These are phyloP conservation scores for Alligator sinensis DNA, from an alignment of 2,113 vertebrate species.

Conservation along the genomic window DNA sequence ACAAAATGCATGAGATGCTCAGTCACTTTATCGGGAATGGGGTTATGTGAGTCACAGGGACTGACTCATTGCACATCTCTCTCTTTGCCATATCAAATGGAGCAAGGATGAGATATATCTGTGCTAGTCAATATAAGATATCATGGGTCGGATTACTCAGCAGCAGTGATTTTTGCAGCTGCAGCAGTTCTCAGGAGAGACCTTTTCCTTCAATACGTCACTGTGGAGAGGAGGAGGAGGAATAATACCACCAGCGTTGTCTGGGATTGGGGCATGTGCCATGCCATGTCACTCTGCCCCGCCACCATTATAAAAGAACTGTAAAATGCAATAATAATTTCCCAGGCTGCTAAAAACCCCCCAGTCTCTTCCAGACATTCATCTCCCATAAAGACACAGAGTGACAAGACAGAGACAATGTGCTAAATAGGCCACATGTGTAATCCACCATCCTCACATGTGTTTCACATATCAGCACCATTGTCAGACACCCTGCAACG, in stretches of 20 bases:
- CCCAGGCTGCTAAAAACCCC: conserved; percentile 9
- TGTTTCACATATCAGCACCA: conserved; percentile 30
- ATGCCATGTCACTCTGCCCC: not conserved
- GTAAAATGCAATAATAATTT: conserved; percentile 8
- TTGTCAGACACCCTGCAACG: not conserved
- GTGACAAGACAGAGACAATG: not conserved
- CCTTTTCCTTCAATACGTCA: conserved; percentile 65
- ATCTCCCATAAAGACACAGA: conserved; percentile 32
- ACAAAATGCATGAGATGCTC: conserved; percentile 46
- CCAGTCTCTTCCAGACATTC: conserved; percentile 21
- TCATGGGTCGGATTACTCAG: conserved; percentile 78
- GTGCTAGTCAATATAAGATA: conserved; percentile 72
- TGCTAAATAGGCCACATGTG: conserved; percentile 22
- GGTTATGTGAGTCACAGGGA: conserved; percentile 76
- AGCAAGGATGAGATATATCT: conserved; percentile 58
- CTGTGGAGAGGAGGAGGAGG: conserved; percentile 57
- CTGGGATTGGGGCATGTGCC: not conserved
- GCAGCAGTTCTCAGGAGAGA: conserved; percentile 77
- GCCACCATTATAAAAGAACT: not conserved
- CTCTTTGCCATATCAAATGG: conserved; percentile 77
- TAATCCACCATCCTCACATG: not conserved
- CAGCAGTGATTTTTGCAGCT: conserved; percentile 72
- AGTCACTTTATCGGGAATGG: conserved; percentile 41
- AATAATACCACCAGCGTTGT: not conserved
- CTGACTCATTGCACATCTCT: conserved; percentile 74